phyloP scores from a whole-genome alignment of 2,797 vertebrate genomes.

The Alfaro cultratus region DNA sequence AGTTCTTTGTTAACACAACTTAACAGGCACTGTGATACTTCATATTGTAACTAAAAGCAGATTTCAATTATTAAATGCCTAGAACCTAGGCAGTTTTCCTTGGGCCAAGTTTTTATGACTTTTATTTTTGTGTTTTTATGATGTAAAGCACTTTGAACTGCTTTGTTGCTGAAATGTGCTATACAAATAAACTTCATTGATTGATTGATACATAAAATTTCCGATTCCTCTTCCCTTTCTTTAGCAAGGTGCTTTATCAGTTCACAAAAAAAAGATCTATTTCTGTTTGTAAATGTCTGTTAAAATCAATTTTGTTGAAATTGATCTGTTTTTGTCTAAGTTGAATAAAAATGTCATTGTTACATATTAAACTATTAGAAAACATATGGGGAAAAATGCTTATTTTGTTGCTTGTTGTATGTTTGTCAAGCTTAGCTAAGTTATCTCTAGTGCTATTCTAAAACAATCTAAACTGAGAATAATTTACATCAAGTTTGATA shows the following conservation, averaged over 20 bases:
- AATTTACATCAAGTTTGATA: conserved; percentile 11
- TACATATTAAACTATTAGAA: neutral
- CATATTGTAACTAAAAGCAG: no score
- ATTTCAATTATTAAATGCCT: no score
- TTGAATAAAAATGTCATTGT: neutral
- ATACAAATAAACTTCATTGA: no score
- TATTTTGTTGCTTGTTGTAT: neutral
- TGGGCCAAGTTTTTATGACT: no score
- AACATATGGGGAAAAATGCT: no score
- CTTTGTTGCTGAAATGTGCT: no score
- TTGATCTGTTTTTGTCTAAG: neutral
- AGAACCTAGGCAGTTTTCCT: no score
- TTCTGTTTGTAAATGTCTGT: neutral
- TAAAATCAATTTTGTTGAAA: neutral
- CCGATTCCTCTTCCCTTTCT: neutral
- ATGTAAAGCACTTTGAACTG: no score
- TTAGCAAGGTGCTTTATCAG: neutral
- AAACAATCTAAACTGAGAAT: neutral
- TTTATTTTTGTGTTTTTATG: no score
- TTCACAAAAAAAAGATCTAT: neutral
- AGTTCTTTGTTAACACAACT: no score
- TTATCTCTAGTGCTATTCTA: neutral
- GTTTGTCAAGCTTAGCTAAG: neutral
- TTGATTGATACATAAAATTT: no score
- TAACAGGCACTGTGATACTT: no score